Evolutionary conservation across 2,888 invertebrate species (phyloP), one percentile per base, ranked within the genome.

Genomic region (Apamea sordens): DNA sequence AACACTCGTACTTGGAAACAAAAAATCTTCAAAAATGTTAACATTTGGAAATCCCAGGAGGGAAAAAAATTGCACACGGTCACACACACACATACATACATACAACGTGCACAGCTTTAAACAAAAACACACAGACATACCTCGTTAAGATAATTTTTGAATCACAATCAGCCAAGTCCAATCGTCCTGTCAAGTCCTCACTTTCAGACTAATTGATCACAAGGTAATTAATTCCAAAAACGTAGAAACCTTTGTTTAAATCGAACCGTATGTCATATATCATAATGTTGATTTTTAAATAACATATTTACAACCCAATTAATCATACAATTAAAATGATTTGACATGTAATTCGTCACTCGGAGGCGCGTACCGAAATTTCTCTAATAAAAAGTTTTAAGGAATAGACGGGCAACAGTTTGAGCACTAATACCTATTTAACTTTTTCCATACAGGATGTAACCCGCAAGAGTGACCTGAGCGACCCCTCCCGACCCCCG

Each of bases 301-400:
- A 89, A 81, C 86, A 84, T 81, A 65, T 79, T 74, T 86, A 78
- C 78, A 78, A 72, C 78, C 87, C 88, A 92, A 93, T 93, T 92
- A 92, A 92, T 93, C 92, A 92, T 91, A 89, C 90, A 92, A 93
- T 93, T 93, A 93, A 91, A 92, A 91, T 86, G 83, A 90, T 89
- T 88, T 87, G 92, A 92, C 93, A 90, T 88, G 89, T 90, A 86
- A 92, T 93, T 92, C 89, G 92, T 93, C 93, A 92, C 90, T 90
- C 77, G 88, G 86, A 88, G 89, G 84, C 83, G 76, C 79, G 76
- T 82, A 85, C 82, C 75, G 56, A 76, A 88, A 84, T 88, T 86
- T 89, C 88, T 89, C 85, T 86, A 83, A 79, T 86, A 88, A 86
- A 88, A 88, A 83, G 76, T 76, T 10, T 61, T 80, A 18, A 0